Evolutionary conservation across 2,888 invertebrate genomes (phyloP), one percentile per base, ranked within the genome.

Genomic region (Nomada flava): DNA sequence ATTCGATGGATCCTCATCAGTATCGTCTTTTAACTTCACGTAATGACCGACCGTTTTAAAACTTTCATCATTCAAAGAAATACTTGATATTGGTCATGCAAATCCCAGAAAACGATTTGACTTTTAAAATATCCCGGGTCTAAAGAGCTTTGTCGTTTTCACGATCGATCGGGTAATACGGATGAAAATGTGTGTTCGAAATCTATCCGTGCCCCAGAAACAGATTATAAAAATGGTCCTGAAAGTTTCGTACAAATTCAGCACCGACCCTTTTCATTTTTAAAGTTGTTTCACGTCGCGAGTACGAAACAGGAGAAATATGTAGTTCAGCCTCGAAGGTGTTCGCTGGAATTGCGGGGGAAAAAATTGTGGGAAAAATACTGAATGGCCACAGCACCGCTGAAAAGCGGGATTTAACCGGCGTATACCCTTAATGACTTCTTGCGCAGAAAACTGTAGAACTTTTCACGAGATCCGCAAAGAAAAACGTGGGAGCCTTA

Each of bases 371-470:
- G 13, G 57, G 20, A 26, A 75, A 65, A 70, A 13, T 55, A n/a
- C 20, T 47, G 79, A 75, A 76, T 72, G 44, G 63, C 13, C 76
- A 59, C 63, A 44, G 72, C 79, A 73, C 68, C 60, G 23, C n/a
- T 18, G 42, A 71, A 75, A 72, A 62, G 76, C 62, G 53, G 36
- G 70, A 80, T 83, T 80, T 85, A 72, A 60, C 72, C 71, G 26
- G 44, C 63, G 59, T 26, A 29, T 59, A 11, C 10, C 13, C 44
- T 20, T 52, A 53, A 79, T 11, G 67, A 60, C n/a, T 50, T 63
- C 42, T n/a, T 57, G 15, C 29, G 47, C 0, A 13, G 18, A 64
- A 77, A 47, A 57, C n/a, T 44, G 29, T n/a, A 67, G 29, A 26
- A 65, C 42, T 52, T 50, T 73, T 44, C n/a, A 18, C 44, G 13